Base-by-base conservation (phyloP, 2,888 invertebrate genomes). In the Cotesia congregata region DNA sequence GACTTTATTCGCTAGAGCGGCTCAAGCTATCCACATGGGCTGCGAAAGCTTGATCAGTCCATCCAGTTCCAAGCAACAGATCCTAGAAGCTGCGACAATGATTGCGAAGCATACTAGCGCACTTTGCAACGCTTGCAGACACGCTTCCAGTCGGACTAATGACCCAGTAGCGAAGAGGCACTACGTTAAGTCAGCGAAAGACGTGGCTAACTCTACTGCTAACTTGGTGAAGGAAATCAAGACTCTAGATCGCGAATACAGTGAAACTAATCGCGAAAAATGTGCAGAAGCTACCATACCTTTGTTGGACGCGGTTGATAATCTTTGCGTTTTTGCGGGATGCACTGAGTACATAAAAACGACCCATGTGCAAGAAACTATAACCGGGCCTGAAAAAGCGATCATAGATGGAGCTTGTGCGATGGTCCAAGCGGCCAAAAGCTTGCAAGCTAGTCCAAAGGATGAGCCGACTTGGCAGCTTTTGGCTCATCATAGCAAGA, bases 121-220 rank as follows among this genome's bases (percentile, higher is more conserved):
- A 6, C 91, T 99, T 72, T 99, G 99, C 90, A 98, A 98, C 88
- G 96, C 98, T 61, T 99, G 99, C 87, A 93, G 98, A 41, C 93
- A 94, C 73, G 98, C 99, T 0, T 98, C 98, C 41, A 95, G 96
- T 80, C 95, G 95, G 86, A 97, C 97, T 0, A 93, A 92, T 77
- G 97, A 97, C 90, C 96, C 98, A 0, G 95, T 95, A 3, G 97
- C 97, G 75, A 98, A 98, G 90, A 91, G 98, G 50, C 98, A 98
- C 90, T 98, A 99, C 90, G 98, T 99, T 74, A 97, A 98, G 88
- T 96, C 97, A 81, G 99, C 99, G 74, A 98, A 98, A 89, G 98
- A 98, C 86, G 97, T 99, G 1, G 99, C 99, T 71, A 97, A 97
- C 90, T 96, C 96, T 17, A 99, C 99, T 0, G 96, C 98, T 0